These are phyloP conservation scores for Drosophila serrata DNA, from an alignment of 1,140 invertebrate species.

Conservation along the genomic window DNA sequence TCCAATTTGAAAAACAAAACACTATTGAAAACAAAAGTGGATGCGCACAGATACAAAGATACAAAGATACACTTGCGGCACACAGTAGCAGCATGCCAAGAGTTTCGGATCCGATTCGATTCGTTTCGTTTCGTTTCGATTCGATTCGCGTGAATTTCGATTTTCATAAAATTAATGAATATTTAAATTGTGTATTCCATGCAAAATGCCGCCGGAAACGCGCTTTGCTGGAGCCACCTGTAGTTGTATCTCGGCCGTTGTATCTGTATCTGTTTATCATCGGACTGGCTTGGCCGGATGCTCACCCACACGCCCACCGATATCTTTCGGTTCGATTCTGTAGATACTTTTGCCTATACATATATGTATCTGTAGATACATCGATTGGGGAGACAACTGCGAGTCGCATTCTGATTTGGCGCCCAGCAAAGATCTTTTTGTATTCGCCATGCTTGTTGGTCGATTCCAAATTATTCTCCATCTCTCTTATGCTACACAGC, in stretches of 20 bases:
- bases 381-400: conserved; percentile 53
- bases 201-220: conserved; percentile 77
- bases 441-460: conserved; percentile 39
- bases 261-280: conserved; percentile 44
- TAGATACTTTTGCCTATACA: conserved; percentile 10
- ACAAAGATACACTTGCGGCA: conserved; percentile 45
- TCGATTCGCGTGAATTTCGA: conserved; percentile 73
- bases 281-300: conserved; percentile 61
- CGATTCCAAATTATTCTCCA: conserved; percentile 17
- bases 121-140: conserved; percentile 41
- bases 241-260: conserved; percentile 35
- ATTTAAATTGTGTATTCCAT: conserved; percentile 76
- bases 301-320: conserved; percentile 33
- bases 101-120: conserved; percentile 18
- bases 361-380: conserved; percentile 13
- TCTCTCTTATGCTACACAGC: background rate
- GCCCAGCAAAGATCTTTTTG: conserved; percentile 8
- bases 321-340: conserved; percentile 18
- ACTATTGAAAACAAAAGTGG: conserved; percentile 58
- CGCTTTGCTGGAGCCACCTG: conserved; percentile 79
- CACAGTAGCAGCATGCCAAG: conserved; percentile 49
- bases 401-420: conserved; percentile 47
- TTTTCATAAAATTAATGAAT: conserved; percentile 83
- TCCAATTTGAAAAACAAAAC: conserved; percentile 63
- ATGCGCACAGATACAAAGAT: conserved; percentile 39